Percentiles rank a stretch among this genome's conserved stretches.
Evolutionary conservation across 2,888 invertebrate species (phyloP).

Genomic region (Polyploca ridens): DNA sequence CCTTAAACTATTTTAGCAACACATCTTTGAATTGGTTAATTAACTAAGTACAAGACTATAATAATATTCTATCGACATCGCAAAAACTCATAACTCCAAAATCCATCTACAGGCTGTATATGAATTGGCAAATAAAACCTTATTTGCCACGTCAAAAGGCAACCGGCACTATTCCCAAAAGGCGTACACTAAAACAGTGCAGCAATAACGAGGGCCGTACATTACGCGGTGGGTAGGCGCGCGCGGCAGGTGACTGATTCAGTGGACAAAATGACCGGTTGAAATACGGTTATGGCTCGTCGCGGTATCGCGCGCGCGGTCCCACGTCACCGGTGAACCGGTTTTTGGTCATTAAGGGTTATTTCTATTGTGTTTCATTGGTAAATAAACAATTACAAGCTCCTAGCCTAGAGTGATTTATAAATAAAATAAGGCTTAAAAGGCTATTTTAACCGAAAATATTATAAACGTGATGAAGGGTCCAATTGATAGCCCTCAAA

Average conservation of each 20-base stretch:
- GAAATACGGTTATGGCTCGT: conserved; percentile 62
- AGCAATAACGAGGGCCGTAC: conserved; percentile 52
- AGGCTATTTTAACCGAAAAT: too few species aligned
- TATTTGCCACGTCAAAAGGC: conserved; percentile 18
- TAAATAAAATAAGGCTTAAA: too few species aligned
- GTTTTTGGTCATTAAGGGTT: conserved; percentile 4
- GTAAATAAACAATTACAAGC: too few species aligned
- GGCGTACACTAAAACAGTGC: conserved; percentile 36
- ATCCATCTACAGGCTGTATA: neutral
- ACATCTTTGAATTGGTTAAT: too few species aligned
- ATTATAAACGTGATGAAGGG: too few species aligned
- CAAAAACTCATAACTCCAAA: too few species aligned
- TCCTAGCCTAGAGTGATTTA: too few species aligned
- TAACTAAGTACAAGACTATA: too few species aligned
- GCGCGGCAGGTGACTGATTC: conserved; percentile 62
- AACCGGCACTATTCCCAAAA: conserved; percentile 35
- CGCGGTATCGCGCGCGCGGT: conserved; percentile 28
- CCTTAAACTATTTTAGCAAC: too few species aligned
- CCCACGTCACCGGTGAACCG: conserved; percentile 6
- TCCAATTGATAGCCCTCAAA: too few species aligned
- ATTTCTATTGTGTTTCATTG: neutral
- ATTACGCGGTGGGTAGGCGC: conserved; percentile 37
- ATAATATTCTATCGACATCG: too few species aligned
- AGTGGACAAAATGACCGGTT: conserved; percentile 53
- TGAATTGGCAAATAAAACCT: neutral